Conservation (phyloP, 2,113 vertebrate genomes). For the Scomber scombrus region DNA sequence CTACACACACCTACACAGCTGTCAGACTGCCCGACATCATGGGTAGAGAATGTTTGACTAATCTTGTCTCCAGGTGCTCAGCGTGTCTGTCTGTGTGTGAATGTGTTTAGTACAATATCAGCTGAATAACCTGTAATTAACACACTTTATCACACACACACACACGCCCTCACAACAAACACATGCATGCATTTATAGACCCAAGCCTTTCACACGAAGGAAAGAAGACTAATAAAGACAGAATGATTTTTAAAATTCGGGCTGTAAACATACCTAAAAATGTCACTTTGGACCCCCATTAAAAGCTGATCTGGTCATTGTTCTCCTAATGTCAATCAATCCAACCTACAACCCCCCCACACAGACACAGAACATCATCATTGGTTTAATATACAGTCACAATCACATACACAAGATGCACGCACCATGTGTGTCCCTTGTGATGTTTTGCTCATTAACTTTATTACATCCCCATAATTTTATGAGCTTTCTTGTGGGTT, state of each 20-base stretch:
- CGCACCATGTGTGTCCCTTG: conserved; percentile 35
- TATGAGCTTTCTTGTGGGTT: conserved; percentile 58
- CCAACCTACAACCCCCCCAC: no score
- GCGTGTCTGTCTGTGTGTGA: neutral
- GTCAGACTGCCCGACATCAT: conserved; percentile 52
- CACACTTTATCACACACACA: neutral
- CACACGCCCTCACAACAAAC: conserved; percentile 41
- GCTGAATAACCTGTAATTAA: conserved; percentile 41
- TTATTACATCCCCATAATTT: conserved; percentile 70
- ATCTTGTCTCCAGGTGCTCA: conserved; percentile 62
- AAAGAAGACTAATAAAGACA: no score
- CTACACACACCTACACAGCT: conserved; percentile 43
- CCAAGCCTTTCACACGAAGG: neutral
- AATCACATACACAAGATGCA: neutral
- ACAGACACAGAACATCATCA: conserved; percentile 1
- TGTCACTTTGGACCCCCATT: no score
- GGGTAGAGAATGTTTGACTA: conserved; percentile 62
- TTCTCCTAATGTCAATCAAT: no score
- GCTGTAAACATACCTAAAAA: no score
- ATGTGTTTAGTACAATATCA: conserved; percentile 24
- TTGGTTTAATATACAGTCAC: conserved; percentile 7
- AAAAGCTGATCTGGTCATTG: no score
- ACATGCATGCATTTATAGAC: neutral
- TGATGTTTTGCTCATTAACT: conserved; percentile 72
- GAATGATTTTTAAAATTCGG: no score